These are phyloP conservation scores for Eurystomus gularis DNA, from an alignment of 2,113 vertebrate species.

Conservation along the genomic window DNA sequence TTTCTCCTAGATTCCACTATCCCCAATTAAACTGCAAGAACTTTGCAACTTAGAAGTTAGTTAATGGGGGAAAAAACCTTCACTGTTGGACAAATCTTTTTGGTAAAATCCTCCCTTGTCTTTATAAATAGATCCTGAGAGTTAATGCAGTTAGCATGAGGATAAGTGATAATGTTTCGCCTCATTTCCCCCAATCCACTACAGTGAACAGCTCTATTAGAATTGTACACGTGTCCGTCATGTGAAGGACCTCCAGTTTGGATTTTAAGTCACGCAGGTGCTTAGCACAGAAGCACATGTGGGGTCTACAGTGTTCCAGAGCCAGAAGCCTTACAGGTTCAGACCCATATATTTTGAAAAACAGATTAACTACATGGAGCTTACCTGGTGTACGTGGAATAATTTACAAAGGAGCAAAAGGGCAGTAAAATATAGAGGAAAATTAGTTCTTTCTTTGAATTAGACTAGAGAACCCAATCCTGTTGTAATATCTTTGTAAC, in stretches of 20 bases:
- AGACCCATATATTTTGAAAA: not conserved
- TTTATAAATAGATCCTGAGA: conserved; percentile 8
- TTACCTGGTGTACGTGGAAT: not conserved
- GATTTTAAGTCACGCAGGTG: not conserved
- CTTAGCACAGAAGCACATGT: not conserved
- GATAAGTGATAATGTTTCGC: conserved; percentile 10
- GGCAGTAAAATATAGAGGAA: not conserved
- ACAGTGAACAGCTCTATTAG: not conserved
- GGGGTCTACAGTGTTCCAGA: not conserved
- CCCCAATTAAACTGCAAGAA: conserved; percentile 4
- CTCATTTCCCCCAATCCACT: conserved; percentile 32
- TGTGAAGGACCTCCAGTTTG: not conserved
- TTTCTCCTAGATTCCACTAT: not conserved
- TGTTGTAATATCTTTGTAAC: not conserved
- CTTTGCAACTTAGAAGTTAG: conserved; percentile 20
- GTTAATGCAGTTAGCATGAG: not conserved
- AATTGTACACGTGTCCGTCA: not conserved
- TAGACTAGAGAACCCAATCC: not conserved
- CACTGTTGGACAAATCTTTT: conserved; percentile 22
- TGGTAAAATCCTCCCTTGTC: not conserved
- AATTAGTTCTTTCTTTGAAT: not conserved
- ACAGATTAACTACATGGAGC: not conserved
- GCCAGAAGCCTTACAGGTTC: not conserved
- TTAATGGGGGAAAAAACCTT: not conserved
- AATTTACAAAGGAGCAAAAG: not conserved